These are phyloP conservation scores for Varroa destructor DNA, from an alignment of 1,140 invertebrate species.

Conservation along the genomic window DNA sequence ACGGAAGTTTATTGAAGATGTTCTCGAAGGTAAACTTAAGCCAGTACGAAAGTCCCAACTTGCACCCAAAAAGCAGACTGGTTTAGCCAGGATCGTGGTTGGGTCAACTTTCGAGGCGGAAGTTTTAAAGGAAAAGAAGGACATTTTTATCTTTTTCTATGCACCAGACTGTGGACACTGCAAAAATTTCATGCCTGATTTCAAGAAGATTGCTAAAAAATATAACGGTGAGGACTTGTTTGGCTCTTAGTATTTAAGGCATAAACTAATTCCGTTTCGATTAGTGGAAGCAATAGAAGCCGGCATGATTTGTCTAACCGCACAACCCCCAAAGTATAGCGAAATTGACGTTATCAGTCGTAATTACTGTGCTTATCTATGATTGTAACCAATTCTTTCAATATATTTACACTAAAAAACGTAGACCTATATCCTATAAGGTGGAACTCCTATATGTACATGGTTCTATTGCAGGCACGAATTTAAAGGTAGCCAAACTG, in stretches of 20 bases:
- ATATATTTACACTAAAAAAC: too few species aligned
- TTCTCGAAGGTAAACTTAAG: constrained; percentile 39
- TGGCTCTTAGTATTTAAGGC: too few species aligned
- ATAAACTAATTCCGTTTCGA: too few species aligned
- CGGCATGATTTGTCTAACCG: too few species aligned
- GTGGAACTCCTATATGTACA: too few species aligned
- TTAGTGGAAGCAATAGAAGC: too few species aligned
- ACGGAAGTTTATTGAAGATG: constrained; percentile 41
- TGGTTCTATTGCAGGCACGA: constrained; percentile 19
- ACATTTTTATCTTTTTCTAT: constrained; percentile 45
- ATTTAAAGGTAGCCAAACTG: constrained; percentile 45
- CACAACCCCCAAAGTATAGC: too few species aligned
- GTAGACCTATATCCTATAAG: too few species aligned
- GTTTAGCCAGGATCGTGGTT: constrained; percentile 42
- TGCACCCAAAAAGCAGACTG: constrained; percentile 43
- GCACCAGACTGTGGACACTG: constrained; percentile 48
- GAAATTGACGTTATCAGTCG: too few species aligned
- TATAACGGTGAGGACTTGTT: not conserved
- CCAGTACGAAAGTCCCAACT: constrained; percentile 44
- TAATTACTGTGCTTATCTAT: too few species aligned
- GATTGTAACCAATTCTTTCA: too few species aligned
- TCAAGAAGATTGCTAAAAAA: constrained; percentile 41
- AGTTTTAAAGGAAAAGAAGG: constrained; percentile 41
- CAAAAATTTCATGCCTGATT: constrained; percentile 42
- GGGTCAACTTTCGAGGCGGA: constrained; percentile 44